Evolutionary conservation across 2,113 vertebrate species (phyloP).

Genomic region (Lates calcarifer): DNA sequence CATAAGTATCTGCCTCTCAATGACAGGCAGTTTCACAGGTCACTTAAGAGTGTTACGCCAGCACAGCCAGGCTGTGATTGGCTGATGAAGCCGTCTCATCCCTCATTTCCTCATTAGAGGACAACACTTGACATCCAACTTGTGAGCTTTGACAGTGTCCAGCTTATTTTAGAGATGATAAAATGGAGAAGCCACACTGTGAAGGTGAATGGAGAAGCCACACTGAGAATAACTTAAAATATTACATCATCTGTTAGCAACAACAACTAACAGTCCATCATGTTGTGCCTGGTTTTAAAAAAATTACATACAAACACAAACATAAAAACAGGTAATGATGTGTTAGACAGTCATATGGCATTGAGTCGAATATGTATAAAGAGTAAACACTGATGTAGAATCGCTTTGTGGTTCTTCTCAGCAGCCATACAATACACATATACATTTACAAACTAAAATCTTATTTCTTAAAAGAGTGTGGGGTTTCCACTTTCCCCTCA

Average conservation of each 20-base stretch:
- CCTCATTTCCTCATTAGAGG: constrained; percentile 5
- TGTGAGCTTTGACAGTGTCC: neutral
- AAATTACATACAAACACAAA: constrained; percentile 45
- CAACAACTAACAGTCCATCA: constrained; percentile 36
- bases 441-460: constrained; percentile 46
- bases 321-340: constrained; percentile 35
- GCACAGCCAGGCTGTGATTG: constrained; percentile 50
- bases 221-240: constrained; percentile 40
- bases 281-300: constrained; percentile 36
- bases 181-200: no score
- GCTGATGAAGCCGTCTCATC: constrained; percentile 25
- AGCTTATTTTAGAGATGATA: neutral
- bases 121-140: neutral
- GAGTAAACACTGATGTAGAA: constrained; percentile 47
- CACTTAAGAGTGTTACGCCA: constrained; percentile 8
- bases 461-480: constrained; percentile 31
- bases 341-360: constrained; percentile 18
- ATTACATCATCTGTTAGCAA: constrained; percentile 52
- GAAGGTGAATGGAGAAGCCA: neutral
- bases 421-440: constrained; percentile 34
- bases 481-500: constrained; percentile 6
- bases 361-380: constrained; percentile 18
- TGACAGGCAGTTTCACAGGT: constrained; percentile 34
- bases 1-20: constrained; percentile 31
- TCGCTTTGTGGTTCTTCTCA: neutral